phyloP scores from a whole-genome alignment of 1,140 invertebrate genomes.

The Aphelenchoides avenae region DNA sequence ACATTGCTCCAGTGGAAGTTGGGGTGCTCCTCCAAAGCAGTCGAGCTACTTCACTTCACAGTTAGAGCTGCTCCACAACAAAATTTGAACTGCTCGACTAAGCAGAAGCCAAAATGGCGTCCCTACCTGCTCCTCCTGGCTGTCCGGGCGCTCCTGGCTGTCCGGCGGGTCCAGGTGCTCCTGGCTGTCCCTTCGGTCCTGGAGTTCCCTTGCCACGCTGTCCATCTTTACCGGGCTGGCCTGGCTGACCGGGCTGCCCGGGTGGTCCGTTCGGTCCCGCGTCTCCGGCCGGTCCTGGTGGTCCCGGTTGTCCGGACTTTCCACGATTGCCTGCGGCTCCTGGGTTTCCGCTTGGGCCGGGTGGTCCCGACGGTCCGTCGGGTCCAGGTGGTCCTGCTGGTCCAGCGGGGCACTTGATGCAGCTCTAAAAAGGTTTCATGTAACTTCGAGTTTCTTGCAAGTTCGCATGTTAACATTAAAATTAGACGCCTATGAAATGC shows the following conservation, averaged over 20 bases:
- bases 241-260: neutral
- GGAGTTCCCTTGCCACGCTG: neutral
- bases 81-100: no score
- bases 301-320: conserved; percentile 12
- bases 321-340: neutral
- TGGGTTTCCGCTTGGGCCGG: conserved; percentile 7
- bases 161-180: conserved; percentile 6
- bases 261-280: conserved; percentile 23
- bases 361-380: neutral
- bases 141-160: no score
- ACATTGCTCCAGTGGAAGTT: no score
- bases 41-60: no score
- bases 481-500: no score
- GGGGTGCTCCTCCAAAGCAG: no score
- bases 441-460: no score
- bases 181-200: conserved; percentile 20
- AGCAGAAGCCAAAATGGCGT: no score
- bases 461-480: no score
- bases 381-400: conserved; percentile 15
- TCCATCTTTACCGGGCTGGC: neutral
- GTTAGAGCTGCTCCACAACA: no score
- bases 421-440: no score
- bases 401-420: conserved; percentile 16
- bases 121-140: no score
- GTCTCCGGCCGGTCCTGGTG: conserved; percentile 14